These are phyloP conservation scores for Psephotus haematonotus DNA, from an alignment of 2,113 vertebrate genomes.

Conservation along the genomic window DNA sequence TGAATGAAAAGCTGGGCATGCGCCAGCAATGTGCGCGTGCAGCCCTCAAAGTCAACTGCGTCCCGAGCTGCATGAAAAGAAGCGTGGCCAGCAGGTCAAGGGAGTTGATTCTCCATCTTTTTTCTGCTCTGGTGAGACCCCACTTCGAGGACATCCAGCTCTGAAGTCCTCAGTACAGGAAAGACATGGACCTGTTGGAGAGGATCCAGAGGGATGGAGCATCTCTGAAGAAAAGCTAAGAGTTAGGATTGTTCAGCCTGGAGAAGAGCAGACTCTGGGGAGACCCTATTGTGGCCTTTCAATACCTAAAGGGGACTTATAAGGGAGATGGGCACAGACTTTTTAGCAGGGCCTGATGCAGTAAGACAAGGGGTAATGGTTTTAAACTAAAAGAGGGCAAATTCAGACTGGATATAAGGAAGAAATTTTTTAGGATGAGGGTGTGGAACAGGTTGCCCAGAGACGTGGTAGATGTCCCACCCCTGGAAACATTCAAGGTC, in stretches of 20 bases:
- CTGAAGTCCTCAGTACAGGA: too few relatives aligned
- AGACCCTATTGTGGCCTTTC: neutral
- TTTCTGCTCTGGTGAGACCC: neutral
- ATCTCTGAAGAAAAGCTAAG: neutral
- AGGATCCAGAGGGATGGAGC: accelerated
- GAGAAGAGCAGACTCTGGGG: neutral
- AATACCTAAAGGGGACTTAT: neutral
- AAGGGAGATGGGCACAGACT: neutral
- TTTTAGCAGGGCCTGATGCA: neutral
- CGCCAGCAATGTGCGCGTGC: accelerated
- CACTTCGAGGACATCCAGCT: neutral
- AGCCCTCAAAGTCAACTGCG: neutral
- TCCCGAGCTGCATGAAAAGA: neutral
- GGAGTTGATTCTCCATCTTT: neutral
- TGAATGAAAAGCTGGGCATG: neutral
- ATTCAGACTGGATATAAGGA: neutral
- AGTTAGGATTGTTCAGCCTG: neutral
- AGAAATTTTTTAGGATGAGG: neutral
- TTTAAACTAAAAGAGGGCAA: neutral
- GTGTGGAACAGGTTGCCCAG: neutral
- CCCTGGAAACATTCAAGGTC: neutral
- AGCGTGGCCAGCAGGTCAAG: accelerated
- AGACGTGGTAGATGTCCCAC: neutral
- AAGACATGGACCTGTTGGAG: neutral
- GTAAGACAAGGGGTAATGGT: neutral